These are phyloP conservation scores for Oxyscelio sp. DNA, from an alignment of 2,888 invertebrate genomes.

Conservation along the genomic window DNA sequence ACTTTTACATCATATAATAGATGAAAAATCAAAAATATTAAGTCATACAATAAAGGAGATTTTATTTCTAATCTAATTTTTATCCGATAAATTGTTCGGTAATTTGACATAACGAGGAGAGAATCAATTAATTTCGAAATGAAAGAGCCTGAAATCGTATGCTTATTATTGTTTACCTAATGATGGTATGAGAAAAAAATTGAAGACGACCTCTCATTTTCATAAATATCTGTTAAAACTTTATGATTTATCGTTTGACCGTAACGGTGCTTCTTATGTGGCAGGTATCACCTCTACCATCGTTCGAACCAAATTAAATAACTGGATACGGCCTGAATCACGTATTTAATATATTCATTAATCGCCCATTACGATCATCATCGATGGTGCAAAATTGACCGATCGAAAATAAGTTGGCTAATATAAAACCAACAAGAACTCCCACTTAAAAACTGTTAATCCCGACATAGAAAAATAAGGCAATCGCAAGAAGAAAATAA, in stretches of 20 bases:
- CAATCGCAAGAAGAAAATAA: not conserved
- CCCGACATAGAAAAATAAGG: not conserved
- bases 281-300: slow-evolving; percentile 7
- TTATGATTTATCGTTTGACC: slow-evolving; percentile 53
- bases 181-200: slow-evolving; percentile 45
- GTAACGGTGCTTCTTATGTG: slow-evolving; percentile 62
- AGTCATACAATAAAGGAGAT: no score
- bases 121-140: slow-evolving; percentile 17
- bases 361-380: slow-evolving; percentile 40
- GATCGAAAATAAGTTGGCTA: slow-evolving; percentile 39
- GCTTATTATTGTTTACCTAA: slow-evolving; percentile 49
- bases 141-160: slow-evolving; percentile 7
- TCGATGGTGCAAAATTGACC: slow-evolving; percentile 52
- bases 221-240: slow-evolving; percentile 69
- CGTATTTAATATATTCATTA: slow-evolving; percentile 65
- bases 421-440: slow-evolving; percentile 34
- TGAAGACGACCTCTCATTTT: slow-evolving; percentile 63
- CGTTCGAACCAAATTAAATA: slow-evolving; percentile 64
- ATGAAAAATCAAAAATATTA: no score
- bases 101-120: not conserved
- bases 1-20: no score
- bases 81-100: no score
- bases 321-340: slow-evolving; percentile 49
- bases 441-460: not conserved
- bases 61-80: no score